Conservation (phyloP, 2,888 invertebrate genomes). For the Cancer borealis region DNA sequence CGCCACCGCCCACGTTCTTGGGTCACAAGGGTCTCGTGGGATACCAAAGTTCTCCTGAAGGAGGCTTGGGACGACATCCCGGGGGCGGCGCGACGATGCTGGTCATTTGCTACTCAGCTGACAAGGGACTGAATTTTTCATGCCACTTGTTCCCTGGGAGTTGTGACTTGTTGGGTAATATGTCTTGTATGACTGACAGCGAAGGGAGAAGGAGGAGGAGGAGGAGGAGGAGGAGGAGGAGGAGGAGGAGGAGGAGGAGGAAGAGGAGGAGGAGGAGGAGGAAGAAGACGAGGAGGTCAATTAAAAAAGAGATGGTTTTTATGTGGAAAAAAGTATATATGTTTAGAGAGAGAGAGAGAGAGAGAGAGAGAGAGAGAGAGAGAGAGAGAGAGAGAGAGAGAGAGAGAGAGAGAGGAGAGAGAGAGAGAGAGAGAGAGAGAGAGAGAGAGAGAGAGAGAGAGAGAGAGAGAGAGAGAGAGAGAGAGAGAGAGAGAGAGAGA, state of each 20-base stretch:
- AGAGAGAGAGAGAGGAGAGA: neutral
- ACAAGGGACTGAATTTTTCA: neutral
- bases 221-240: neutral
- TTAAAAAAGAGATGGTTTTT: no score
- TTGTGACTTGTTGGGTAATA: neutral
- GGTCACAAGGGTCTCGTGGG: neutral
- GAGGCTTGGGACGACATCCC: neutral
- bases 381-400: neutral
- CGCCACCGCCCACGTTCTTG: neutral
- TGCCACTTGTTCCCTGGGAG: neutral
- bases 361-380: neutral
- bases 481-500: neutral
- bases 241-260: neutral
- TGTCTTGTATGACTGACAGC: neutral
- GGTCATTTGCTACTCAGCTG: neutral
- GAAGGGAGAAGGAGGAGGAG: neutral
- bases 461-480: neutral
- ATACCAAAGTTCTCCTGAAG: neutral
- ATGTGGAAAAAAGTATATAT: no score
- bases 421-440: no score
- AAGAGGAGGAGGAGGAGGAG: no score
- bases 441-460: neutral
- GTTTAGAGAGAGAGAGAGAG: neutral
- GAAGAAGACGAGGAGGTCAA: no score
- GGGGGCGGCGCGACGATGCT: neutral